Percentiles rank a stretch among this genome's conserved stretches.
phyloP scores from a whole-genome alignment of 2,797 vertebrate genomes.

The Acanthopagrus latus region DNA sequence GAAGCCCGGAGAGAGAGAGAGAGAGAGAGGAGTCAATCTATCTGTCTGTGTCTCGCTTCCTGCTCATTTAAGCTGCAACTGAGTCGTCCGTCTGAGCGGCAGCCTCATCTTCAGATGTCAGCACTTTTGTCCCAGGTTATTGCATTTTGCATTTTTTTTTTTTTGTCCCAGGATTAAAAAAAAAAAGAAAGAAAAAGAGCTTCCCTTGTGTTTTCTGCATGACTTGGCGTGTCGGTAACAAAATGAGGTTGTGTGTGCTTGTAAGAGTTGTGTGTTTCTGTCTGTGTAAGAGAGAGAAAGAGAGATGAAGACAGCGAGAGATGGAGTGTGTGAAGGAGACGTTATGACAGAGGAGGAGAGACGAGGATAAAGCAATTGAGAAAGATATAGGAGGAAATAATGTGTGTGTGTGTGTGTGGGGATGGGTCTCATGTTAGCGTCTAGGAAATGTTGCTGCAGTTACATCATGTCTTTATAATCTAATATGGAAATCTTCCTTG shows the following conservation, averaged over 20 bases:
- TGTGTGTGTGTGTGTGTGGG: not conserved
- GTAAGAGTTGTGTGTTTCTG: conserved; percentile 7
- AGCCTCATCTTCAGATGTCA: conserved; percentile 66
- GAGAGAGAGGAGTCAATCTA: conserved; percentile 16
- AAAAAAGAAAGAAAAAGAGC: conserved; percentile 19
- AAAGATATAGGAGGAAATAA: not conserved
- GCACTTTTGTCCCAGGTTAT: conserved; percentile 68
- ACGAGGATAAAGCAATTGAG: conserved; percentile 28
- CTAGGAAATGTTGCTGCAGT: not conserved
- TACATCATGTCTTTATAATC: not conserved
- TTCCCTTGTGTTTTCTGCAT: conserved; percentile 69
- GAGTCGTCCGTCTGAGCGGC: conserved; percentile 38
- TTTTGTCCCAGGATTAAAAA: conserved; percentile 42
- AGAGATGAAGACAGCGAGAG: conserved; percentile 28
- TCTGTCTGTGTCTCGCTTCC: conserved; percentile 17
- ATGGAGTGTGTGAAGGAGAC: conserved; percentile 32
- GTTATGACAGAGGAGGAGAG: conserved; percentile 31
- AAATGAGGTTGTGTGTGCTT: conserved; percentile 40
- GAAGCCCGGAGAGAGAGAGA: conserved; percentile 34
- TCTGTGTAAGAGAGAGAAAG: conserved; percentile 4
- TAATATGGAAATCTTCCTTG: not conserved
- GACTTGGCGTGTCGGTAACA: conserved; percentile 63
- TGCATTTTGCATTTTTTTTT: conserved; percentile 63
- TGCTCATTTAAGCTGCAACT: conserved; percentile 50
- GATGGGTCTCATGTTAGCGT: not conserved